Base-by-base conservation (phyloP, 1,140 invertebrate species). In the Metaphire vulgaris region DNA sequence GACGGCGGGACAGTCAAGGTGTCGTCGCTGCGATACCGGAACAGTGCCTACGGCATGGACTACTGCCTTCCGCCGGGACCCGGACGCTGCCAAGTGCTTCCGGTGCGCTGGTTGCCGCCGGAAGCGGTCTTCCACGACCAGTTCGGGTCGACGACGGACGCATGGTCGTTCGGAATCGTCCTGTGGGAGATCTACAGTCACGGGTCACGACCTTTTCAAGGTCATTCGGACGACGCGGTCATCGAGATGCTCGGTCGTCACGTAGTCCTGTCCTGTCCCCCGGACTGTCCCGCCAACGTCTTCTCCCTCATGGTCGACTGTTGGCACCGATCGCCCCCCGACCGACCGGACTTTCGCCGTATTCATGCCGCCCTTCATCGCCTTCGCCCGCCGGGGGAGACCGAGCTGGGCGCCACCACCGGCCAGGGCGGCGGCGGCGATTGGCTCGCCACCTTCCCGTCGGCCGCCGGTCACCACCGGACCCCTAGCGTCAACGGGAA, bases 121-220 rank as follows among this genome's bases (percentile, higher is more conserved):
- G 97, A 99, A 86, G 95, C 95, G 1, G 97, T 99, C 83, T 85
- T 97, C 1, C 98, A 97, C 87, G 96, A 95, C 15, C 94, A 72
- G 78, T 99, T 98, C 82, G 97, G 95, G 1, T 95, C 94, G 0
- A 95, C 98, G 86, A 97, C 94, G 79, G 97, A 99, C 86, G 94
- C 98, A 2, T 99, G 96, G 96, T 95, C 94, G 41, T 98, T 96
- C 87, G 97, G 96, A 12, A 95, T 98, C 67, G 92, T 98, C 21
- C 86, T 98, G 14, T 99, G 96, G 96, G 97, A 99, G 88, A 96
- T 97, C 33, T 98, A 97, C 83, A 96, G 93, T 81, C 98, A 94
- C 85, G 97, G 96, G 12, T 88, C 96, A 72, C 94, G 96, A 89
- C 95, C 94, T 0, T 96, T 95, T 82, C 96, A 92, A 83, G 96